A percentile compares a stretch with the other conserved stretches of the same genome.
Conservation (phyloP, 2,888 invertebrate species). For the Thecophora atra region DNA sequence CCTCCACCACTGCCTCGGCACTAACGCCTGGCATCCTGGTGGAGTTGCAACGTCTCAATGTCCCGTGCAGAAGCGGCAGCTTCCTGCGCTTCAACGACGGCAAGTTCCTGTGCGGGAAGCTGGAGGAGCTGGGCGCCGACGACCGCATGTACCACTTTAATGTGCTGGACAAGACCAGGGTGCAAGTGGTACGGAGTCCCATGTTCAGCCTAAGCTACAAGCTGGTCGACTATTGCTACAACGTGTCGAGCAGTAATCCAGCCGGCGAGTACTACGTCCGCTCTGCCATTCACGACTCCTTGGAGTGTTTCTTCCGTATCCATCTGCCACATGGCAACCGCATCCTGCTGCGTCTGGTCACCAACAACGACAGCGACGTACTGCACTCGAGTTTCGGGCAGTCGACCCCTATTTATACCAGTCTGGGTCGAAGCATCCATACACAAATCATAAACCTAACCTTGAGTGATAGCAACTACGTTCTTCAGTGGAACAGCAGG, state of each 20-base stretch:
- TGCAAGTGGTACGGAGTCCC: conserved; percentile 73
- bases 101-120: conserved; percentile 72
- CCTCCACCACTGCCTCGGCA: conserved; percentile 39
- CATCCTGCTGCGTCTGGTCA: conserved; percentile 70
- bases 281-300: conserved; percentile 67
- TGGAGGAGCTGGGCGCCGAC: conserved; percentile 72
- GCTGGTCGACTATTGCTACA: conserved; percentile 77
- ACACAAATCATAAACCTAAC: conserved; percentile 52
- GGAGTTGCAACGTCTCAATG: conserved; percentile 75
- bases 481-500: not conserved
- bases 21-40: conserved; percentile 69
- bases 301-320: conserved; percentile 75
- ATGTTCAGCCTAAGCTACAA: conserved; percentile 75
- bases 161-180: conserved; percentile 66
- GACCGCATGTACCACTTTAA: conserved; percentile 73
- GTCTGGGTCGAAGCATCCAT: conserved; percentile 48
- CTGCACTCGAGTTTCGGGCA: conserved; percentile 39
- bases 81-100: conserved; percentile 70
- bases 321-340: conserved; percentile 77
- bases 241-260: conserved; percentile 72
- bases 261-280: conserved; percentile 76
- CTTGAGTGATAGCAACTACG: conserved; percentile 43
- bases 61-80: conserved; percentile 73
- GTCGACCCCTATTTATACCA: conserved; percentile 49
- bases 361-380: conserved; percentile 53